Evolutionary conservation across 2,888 invertebrate genomes (phyloP), one percentile per base, ranked within the genome.

Genomic region (Aleiodes leptofemur): DNA sequence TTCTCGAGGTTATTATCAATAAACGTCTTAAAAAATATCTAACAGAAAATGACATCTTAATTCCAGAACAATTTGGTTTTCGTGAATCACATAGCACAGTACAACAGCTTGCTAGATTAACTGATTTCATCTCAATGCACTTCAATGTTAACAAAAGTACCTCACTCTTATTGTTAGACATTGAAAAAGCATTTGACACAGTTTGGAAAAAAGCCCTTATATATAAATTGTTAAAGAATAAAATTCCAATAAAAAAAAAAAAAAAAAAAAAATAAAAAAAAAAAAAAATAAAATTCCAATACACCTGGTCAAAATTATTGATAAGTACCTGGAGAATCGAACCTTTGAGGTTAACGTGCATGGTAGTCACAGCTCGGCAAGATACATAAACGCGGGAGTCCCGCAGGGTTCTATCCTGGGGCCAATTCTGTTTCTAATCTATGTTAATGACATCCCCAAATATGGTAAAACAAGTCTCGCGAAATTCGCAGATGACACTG

Each of bases 101-200:
- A 3, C 80, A 81, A 53, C n/a, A 86, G 73, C 71, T 86, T 3
- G 73, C 76, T 0, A 69, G 85, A 76, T 81, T 88, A 13, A 75
- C 78, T 0, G 81, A 82, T 38, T 77, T 83, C 34, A 82, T 84
- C 4, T 61, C 68, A 0, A 53, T 78, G 2, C 79, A 80, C 5
- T 85, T 81, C 29, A 83, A 86, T 59, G 79, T 79, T 53, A 78
- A 81, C 0, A 72, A 79, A n/a, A 70, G 71, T 4, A 83, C 84
- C 9, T 78, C 77, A 0, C 80, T 85, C 77, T 66, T 82, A 0
- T 76, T 87, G 16, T 61, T 87, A 5, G 84, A 87, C 68, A 83
- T 87, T 13, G 82, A 83, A 68, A 85, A 86, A 77, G 86, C 86
- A 0, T 88, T 87, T 59, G 84, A 87, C 66, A 71, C 55, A 38